These are phyloP conservation scores for Propithecus coquereli DNA, from an alignment of 2,113 vertebrate genomes.

Conservation along the genomic window DNA sequence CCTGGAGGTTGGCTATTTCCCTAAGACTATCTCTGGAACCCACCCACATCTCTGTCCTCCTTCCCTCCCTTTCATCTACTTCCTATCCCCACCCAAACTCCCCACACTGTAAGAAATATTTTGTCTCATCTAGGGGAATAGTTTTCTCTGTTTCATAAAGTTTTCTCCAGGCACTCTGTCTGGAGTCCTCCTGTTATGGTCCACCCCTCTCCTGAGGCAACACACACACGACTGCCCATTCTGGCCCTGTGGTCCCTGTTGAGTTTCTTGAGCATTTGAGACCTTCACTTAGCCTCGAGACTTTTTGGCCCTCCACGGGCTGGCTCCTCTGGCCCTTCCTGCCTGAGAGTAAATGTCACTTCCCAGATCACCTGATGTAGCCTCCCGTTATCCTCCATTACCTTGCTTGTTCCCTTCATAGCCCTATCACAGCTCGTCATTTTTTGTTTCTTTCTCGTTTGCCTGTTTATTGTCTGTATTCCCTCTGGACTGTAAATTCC, in stretches of 20 bases:
- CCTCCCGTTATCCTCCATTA: background rate
- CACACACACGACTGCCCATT: background rate
- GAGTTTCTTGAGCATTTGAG: background rate
- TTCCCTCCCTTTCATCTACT: background rate
- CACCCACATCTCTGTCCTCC: background rate
- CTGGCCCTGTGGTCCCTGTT: background rate
- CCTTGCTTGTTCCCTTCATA: background rate
- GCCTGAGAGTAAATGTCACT: background rate
- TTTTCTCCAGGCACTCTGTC: background rate
- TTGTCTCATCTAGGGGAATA: no score
- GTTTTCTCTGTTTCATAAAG: background rate
- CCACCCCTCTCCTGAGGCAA: background rate
- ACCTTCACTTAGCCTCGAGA: background rate
- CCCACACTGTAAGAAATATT: background rate
- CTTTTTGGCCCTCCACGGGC: background rate
- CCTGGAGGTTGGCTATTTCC: background rate
- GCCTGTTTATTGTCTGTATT: background rate
- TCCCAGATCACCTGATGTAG: background rate
- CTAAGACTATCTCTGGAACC: background rate
- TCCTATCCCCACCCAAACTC: background rate
- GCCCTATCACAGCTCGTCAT: background rate
- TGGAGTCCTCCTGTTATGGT: background rate
- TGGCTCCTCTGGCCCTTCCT: background rate
- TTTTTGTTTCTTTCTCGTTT: background rate
- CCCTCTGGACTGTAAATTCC: background rate